Evolutionary conservation across 2,888 invertebrate genomes (phyloP).

Genomic region (Xiphydria camelus): DNA sequence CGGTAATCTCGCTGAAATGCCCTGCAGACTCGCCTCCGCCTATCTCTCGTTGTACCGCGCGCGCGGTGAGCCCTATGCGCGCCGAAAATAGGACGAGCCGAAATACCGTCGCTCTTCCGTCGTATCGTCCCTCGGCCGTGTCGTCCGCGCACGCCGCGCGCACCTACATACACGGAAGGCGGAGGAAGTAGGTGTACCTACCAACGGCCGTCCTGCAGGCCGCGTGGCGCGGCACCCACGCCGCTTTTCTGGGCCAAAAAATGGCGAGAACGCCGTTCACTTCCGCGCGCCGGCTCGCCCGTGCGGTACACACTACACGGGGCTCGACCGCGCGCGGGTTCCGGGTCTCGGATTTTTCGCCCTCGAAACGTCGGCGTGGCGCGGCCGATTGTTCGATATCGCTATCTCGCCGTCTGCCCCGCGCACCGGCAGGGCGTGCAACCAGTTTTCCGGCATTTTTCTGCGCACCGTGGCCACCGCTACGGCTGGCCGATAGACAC

Average conservation of each 20-base stretch:
- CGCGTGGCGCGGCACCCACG: constrained; percentile 51
- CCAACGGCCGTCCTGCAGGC: too few relatives aligned
- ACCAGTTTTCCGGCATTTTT: constrained; percentile 33
- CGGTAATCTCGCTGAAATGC: constrained; percentile 51
- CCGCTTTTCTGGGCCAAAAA: constrained; percentile 51
- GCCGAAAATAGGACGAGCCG: constrained; percentile 28
- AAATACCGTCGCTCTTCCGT: too few relatives aligned
- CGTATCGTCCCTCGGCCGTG: too few relatives aligned
- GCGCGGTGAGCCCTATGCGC: constrained; percentile 25
- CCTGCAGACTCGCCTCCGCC: constrained; percentile 34
- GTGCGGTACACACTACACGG: constrained; percentile 4
- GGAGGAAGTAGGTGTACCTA: too few relatives aligned
- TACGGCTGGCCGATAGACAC: too few relatives aligned
- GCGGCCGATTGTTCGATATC: too few relatives aligned
- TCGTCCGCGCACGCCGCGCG: background rate
- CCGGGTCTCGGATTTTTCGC: constrained; percentile 48
- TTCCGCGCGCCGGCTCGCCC: constrained; percentile 42
- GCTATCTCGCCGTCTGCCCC: too few relatives aligned
- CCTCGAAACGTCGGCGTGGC: constrained; percentile 45
- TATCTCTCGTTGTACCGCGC: constrained; percentile 7
- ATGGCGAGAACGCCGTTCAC: constrained; percentile 43
- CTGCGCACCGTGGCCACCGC: too few relatives aligned
- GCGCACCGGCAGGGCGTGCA: constrained; percentile 31
- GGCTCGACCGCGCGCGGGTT: constrained; percentile 23
- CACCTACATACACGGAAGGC: too few relatives aligned